Base-by-base conservation (phyloP, 1,140 invertebrate species). In the Gryon sp. region DNA sequence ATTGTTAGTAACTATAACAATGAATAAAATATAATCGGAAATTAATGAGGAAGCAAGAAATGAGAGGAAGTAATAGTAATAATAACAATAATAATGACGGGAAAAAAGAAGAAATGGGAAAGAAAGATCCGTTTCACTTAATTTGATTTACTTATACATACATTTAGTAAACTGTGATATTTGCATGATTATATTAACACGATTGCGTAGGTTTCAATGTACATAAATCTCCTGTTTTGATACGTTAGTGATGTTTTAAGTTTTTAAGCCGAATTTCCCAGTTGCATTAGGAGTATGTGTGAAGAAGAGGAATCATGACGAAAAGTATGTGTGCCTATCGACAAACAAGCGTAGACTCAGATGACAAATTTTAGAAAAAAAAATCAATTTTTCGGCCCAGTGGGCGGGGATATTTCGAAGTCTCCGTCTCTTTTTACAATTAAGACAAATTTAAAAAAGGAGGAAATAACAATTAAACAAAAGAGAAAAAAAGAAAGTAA, bases 161-260 rank as follows among this genome's bases (percentile, higher is more conserved):
- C 45, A 76, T 76, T 76, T 76, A 76, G 74, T 76, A 55, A 77
- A 77, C 75, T 77, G 75, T 77, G 75, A 77, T 77, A 77, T 77
- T 77, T 72, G 75, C 66, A 77, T 72, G 66, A 77, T 72, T 77
- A 65, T 60, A 50, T 28, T 72, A 34, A 62, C 16, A 60, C 38
- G 24, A 72, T 70, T 63, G 19, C 52, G 53, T 77, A 77, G 66
- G 43, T 77, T n/a, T 75, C 34, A 55, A 46, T 77, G 75, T 77
- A 77, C 28, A 77, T 77, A 77, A 30, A 38, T 19, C 59, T 65
- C 43, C 62, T 68, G 20, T 66, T 76, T 76, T 77, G 7, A 66
- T 62, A 62, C 50, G 19, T 76, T 63, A 50, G 55, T 55, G 26
- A 18, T 55, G 19, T 41, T 38, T 55, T 68, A 2, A 16, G 20